A percentile compares a stretch with the other conserved stretches of the same genome.
phyloP scores from a whole-genome alignment of 2,888 invertebrate genomes.

The Macrosiphum euphorbiae region DNA sequence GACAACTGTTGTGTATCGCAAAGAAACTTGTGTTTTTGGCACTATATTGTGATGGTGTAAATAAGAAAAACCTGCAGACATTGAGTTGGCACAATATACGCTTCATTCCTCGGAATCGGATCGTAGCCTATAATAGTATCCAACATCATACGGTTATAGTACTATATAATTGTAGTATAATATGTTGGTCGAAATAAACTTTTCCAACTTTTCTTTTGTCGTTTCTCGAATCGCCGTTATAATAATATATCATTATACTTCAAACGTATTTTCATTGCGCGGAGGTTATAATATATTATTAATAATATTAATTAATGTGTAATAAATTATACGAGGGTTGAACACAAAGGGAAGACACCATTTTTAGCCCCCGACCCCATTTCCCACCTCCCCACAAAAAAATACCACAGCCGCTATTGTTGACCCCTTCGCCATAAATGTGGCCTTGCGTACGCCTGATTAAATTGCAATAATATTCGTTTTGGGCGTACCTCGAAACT shows the following conservation, averaged over 20 bases:
- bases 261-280: background rate
- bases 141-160: too few relatives aligned
- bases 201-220: background rate
- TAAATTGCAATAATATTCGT: slow-evolving; percentile 17
- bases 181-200: background rate
- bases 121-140: background rate
- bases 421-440: background rate
- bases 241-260: background rate
- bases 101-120: background rate
- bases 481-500: background rate
- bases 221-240: background rate
- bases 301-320: background rate
- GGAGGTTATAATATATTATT: background rate
- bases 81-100: background rate
- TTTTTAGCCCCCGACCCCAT: background rate
- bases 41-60: background rate
- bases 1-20: background rate
- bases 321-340: background rate
- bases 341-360: background rate
- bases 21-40: background rate
- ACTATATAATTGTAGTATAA: background rate
- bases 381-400: background rate
- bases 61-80: background rate
- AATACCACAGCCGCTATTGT: background rate
- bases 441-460: background rate